Conservation (phyloP, 2,888 invertebrate species). For the Diaperis boleti region DNA sequence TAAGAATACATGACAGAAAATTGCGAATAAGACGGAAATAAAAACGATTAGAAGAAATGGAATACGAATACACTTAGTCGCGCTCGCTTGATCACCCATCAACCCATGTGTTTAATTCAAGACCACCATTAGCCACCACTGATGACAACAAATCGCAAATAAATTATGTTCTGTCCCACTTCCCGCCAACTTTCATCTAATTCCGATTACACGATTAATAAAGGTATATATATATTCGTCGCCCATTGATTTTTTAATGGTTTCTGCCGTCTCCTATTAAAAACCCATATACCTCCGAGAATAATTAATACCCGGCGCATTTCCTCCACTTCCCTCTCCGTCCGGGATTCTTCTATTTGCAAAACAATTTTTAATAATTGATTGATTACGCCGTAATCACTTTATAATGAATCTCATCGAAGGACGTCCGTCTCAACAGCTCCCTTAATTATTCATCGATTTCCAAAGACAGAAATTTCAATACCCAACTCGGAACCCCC, state of each 20-base stretch:
- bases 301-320: conserved; percentile 5
- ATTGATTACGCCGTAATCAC: conserved; percentile 38
- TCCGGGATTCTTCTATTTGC: conserved; percentile 27
- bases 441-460: conserved; percentile 30
- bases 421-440: conserved; percentile 10
- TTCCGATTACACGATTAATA: conserved; percentile 1
- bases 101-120: too few relatives aligned
- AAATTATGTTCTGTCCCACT: conserved; percentile 3
- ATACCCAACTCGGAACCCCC: conserved; percentile 25
- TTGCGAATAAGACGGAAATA: too few relatives aligned
- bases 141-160: conserved; percentile 5
- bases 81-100: too few relatives aligned
- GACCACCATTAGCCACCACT: too few relatives aligned
- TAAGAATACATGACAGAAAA: too few relatives aligned
- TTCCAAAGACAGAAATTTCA: conserved; percentile 20
- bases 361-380: conserved; percentile 39
- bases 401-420: conserved; percentile 37
- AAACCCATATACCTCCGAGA: conserved; percentile 7
- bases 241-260: conserved; percentile 22
- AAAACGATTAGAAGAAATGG: too few relatives aligned
- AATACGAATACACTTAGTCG: too few relatives aligned
- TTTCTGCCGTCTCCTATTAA: conserved; percentile 3
- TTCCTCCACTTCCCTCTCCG: conserved; percentile 1
- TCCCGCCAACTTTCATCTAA: conserved; percentile 2
- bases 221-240: background rate